These are phyloP conservation scores for Channa argus DNA, from an alignment of 2,113 vertebrate species.

Conservation along the genomic window DNA sequence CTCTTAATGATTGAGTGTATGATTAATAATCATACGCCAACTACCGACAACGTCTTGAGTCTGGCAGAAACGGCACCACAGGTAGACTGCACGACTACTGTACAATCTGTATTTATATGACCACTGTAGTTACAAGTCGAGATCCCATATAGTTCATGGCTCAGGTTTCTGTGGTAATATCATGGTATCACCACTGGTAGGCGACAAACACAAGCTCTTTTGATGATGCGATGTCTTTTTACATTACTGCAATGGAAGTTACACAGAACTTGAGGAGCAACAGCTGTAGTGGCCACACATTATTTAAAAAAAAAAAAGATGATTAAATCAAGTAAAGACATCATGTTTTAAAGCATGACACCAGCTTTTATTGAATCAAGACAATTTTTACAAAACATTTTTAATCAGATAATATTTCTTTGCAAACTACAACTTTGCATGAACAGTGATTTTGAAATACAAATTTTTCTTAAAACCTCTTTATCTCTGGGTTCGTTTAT, in stretches of 20 bases:
- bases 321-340: neutral
- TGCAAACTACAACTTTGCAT: slow-evolving; percentile 81
- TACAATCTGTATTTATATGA: too few relatives aligned
- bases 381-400: slow-evolving; percentile 80
- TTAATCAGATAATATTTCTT: slow-evolving; percentile 74
- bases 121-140: too few relatives aligned
- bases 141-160: too few relatives aligned
- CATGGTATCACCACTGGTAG: slow-evolving; percentile 1
- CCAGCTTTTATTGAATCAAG: slow-evolving; percentile 81
- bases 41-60: too few relatives aligned
- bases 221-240: neutral
- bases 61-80: too few relatives aligned
- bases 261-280: neutral
- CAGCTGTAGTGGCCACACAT: neutral
- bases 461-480: slow-evolving; percentile 71
- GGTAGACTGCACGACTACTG: too few relatives aligned
- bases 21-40: too few relatives aligned
- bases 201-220: neutral
- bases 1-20: too few relatives aligned
- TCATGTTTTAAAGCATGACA: slow-evolving; percentile 45
- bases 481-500: slow-evolving; percentile 82
- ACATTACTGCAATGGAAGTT: neutral
- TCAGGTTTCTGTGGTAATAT: neutral
- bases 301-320: neutral
- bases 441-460: slow-evolving; percentile 71